Evolutionary conservation across 2,888 invertebrate species (phyloP).

Genomic region (Tachystola acroxantha): DNA sequence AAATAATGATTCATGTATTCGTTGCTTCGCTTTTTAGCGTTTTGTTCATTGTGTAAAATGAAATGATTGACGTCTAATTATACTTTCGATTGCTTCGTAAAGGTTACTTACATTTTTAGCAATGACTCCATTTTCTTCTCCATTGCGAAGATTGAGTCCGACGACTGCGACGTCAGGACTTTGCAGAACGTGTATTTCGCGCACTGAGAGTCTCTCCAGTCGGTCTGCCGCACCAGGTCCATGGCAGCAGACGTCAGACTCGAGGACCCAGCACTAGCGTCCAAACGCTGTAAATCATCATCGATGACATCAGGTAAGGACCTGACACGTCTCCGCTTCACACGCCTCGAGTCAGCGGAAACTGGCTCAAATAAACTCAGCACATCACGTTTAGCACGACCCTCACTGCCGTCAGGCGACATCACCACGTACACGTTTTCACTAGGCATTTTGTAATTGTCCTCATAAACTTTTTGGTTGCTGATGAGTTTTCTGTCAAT

Average conservation of each 20-base stretch:
- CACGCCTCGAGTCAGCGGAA: slow-evolving; percentile 29
- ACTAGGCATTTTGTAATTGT: slow-evolving; percentile 75
- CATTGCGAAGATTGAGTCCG: slow-evolving; percentile 85
- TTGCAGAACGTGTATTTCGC: slow-evolving; percentile 88
- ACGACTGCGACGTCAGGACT: slow-evolving; percentile 82
- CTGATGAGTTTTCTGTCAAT: slow-evolving; percentile 64
- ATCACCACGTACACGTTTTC: slow-evolving; percentile 73
- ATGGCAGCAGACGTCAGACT: slow-evolving; percentile 61
- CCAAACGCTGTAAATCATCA: slow-evolving; percentile 59
- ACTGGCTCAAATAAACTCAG: slow-evolving; percentile 28
- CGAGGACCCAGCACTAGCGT: slow-evolving; percentile 36
- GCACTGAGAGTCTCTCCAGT: slow-evolving; percentile 88
- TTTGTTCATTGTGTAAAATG: too few relatives aligned
- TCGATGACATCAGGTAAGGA: slow-evolving; percentile 58
- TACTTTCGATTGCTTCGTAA: too few relatives aligned
- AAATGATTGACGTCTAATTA: too few relatives aligned
- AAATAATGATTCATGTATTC: too few relatives aligned
- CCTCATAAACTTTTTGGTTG: slow-evolving; percentile 61
- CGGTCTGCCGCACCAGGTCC: slow-evolving; percentile 69
- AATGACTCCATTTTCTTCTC: slow-evolving; percentile 89
- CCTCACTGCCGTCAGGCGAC: slow-evolving; percentile 56
- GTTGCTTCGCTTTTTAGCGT: too few relatives aligned
- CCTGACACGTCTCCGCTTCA: slow-evolving; percentile 45
- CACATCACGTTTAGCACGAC: slow-evolving; percentile 53
- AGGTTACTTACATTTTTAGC: slow-evolving; percentile 82